A percentile compares a stretch with the other conserved stretches of the same genome.
Evolutionary conservation across 2,888 invertebrate genomes (phyloP).

Genomic region (Petrolisthes cinctipes): DNA sequence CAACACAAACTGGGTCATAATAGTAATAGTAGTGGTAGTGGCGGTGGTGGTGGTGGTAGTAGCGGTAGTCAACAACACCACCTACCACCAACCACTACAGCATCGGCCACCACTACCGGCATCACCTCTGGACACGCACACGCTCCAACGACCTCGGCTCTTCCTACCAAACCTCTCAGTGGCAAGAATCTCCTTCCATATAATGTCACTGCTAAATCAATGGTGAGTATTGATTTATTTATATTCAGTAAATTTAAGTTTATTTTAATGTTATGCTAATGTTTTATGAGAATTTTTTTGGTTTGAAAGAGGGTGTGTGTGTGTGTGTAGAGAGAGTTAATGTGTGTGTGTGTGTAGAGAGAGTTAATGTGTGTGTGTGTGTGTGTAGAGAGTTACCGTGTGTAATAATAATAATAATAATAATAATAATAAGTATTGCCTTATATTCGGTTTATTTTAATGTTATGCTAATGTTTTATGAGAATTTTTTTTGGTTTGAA

Average conservation of each 20-base stretch:
- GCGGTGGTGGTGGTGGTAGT: neutral
- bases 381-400: too few relatives aligned
- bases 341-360: too few relatives aligned
- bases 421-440: too few relatives aligned
- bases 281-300: too few relatives aligned
- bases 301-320: too few relatives aligned
- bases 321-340: too few relatives aligned
- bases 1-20: conserved; percentile 47
- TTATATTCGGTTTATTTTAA: too few relatives aligned
- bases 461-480: too few relatives aligned
- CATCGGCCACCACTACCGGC: conserved; percentile 22
- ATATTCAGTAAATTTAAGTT: neutral
- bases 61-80: neutral
- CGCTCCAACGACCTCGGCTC: conserved; percentile 22
- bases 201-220: conserved; percentile 64
- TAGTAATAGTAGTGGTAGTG: too few relatives aligned
- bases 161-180: conserved; percentile 49
- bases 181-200: conserved; percentile 64
- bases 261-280: neutral
- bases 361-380: too few relatives aligned
- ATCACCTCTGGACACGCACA: conserved; percentile 42
- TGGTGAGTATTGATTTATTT: conserved; percentile 51
- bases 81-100: neutral
- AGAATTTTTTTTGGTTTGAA: too few relatives aligned
- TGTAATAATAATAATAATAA: too few relatives aligned